Conservation (phyloP, 2,797 vertebrate species). For the Lithobates sylvaticus region DNA sequence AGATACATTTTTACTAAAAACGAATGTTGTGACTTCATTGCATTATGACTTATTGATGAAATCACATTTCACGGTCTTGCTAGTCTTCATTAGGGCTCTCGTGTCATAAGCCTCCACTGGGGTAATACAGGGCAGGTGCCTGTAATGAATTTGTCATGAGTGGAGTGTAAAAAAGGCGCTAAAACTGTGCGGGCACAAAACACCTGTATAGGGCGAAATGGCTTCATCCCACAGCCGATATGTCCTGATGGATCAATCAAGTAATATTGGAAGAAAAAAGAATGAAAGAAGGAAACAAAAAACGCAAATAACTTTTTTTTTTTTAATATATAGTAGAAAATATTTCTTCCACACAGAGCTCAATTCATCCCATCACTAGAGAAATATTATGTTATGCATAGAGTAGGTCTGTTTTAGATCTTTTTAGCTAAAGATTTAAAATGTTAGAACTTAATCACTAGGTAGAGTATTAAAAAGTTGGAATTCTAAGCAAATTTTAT, state of each 20-base stretch:
- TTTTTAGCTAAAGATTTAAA: background rate
- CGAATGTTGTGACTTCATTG: background rate
- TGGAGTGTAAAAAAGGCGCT: background rate
- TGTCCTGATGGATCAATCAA: background rate
- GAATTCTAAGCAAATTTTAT: background rate
- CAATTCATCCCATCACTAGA: background rate
- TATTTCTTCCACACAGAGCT: background rate
- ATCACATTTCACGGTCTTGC: background rate
- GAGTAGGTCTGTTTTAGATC: background rate
- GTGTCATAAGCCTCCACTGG: background rate
- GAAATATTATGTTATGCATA: background rate
- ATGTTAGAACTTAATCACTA: too few relatives aligned
- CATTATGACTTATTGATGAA: background rate
- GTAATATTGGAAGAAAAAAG: background rate
- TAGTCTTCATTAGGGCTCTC: background rate
- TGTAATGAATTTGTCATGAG: slow-evolving; percentile 17
- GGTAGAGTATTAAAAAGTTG: background rate
- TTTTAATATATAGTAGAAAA: background rate
- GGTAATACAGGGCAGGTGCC: slow-evolving; percentile 10
- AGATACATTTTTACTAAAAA: background rate
- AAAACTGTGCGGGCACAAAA: background rate
- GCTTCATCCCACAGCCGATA: background rate
- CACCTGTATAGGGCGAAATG: background rate
- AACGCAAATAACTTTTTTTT: too few relatives aligned
- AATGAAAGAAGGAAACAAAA: background rate